These are phyloP conservation scores for Dolichopus griseipennis DNA, from an alignment of 2,888 invertebrate species.

Conservation along the genomic window DNA sequence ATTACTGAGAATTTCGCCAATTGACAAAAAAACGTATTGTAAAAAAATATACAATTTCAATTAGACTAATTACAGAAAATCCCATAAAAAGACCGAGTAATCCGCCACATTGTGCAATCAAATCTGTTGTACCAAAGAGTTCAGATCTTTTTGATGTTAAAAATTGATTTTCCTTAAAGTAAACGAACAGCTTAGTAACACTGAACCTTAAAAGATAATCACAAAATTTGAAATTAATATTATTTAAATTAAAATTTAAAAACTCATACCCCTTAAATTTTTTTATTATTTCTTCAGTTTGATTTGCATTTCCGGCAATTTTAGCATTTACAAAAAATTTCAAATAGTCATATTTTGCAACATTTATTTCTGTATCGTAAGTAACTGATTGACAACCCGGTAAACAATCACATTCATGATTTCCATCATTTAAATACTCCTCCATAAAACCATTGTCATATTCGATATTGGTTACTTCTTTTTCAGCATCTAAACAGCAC, in stretches of 20 bases:
- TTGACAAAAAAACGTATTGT: constrained; percentile 27
- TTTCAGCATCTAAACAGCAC: constrained; percentile 38
- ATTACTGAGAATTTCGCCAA: constrained; percentile 25
- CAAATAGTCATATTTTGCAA: constrained; percentile 34
- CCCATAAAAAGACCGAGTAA: constrained; percentile 48
- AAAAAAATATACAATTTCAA: constrained; percentile 48
- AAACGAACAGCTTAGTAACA: constrained; percentile 46
- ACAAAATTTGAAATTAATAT: neutral
- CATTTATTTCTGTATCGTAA: constrained; percentile 39
- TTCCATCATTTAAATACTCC: neutral
- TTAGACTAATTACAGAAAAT: constrained; percentile 39
- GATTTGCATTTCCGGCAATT: too few relatives aligned
- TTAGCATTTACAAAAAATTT: too few relatives aligned
- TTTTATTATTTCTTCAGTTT: neutral
- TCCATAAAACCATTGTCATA: constrained; percentile 29
- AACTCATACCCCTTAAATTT: neutral
- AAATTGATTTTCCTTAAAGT: constrained; percentile 62
- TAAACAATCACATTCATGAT: constrained; percentile 34
- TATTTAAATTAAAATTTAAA: neutral
- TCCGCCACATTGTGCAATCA: constrained; percentile 60
- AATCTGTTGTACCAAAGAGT: constrained; percentile 57
- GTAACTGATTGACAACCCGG: constrained; percentile 37
- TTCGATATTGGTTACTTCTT: constrained; percentile 33
- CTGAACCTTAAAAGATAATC: neutral
- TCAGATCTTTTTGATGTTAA: constrained; percentile 58